phyloP scores from a whole-genome alignment of 1,140 invertebrate species.

The Euwallacea similis region DNA sequence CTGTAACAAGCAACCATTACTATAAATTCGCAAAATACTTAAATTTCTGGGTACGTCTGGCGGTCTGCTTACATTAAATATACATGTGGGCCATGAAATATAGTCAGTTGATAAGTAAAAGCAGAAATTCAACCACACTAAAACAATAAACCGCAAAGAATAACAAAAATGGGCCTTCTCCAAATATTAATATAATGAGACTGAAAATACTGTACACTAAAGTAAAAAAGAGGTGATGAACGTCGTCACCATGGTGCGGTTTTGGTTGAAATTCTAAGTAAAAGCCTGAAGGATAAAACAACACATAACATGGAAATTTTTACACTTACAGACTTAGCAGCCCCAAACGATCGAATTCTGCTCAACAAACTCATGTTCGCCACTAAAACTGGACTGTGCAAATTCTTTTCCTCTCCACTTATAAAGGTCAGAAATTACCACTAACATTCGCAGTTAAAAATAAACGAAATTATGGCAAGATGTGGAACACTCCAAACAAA shows the following conservation, averaged over 20 bases:
- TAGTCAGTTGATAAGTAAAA: neutral
- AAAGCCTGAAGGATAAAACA: no score
- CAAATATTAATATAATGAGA: no score
- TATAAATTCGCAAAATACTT: neutral
- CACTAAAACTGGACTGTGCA: neutral
- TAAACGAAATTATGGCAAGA: constrained; percentile 24
- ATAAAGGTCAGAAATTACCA: neutral
- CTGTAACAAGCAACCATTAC: constrained; percentile 57
- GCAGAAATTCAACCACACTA: neutral
- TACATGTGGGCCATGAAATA: neutral
- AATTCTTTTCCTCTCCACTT: neutral
- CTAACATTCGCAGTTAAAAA: constrained; percentile 19
- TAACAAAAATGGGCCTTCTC: neutral
- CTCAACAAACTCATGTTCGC: constrained; percentile 18
- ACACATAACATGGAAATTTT: no score
- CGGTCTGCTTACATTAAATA: neutral
- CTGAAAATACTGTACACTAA: no score
- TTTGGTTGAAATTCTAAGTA: no score
- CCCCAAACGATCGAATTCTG: constrained; percentile 14
- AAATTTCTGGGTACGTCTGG: neutral
- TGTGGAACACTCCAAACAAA: neutral
- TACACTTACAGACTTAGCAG: constrained; percentile 8
- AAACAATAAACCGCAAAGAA: neutral
- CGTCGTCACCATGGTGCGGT: no score
- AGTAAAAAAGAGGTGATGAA: no score